Conservation (phyloP, 2,113 vertebrate genomes). For the Oxygymnocypris stewartii region DNA sequence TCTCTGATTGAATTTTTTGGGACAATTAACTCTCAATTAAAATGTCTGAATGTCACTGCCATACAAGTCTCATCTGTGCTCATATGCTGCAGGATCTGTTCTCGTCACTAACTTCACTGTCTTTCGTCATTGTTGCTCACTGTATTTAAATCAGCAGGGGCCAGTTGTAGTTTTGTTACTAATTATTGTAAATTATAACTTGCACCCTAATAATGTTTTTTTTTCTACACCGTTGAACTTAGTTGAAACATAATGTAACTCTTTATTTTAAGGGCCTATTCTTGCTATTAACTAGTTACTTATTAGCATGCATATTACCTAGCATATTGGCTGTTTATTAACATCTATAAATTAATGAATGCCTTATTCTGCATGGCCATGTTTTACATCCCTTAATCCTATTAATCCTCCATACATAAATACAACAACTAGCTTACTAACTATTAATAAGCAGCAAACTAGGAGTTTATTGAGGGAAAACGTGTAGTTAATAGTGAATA, state of each 20-base stretch:
- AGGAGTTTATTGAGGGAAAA: too few relatives aligned
- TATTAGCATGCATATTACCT: too few relatives aligned
- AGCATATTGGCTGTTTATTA: background rate
- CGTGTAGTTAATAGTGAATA: too few relatives aligned
- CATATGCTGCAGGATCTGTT: constrained; percentile 2
- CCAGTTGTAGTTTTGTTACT: too few relatives aligned
- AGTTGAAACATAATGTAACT: background rate
- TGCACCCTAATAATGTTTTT: background rate
- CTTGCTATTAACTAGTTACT: too few relatives aligned
- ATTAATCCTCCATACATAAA: too few relatives aligned
- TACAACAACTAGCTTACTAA: background rate
- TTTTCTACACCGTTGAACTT: background rate
- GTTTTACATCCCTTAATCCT: background rate
- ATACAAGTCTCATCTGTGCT: background rate
- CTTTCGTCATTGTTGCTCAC: background rate
- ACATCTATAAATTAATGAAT: too few relatives aligned
- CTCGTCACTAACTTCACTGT: background rate
- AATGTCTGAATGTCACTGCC: background rate
- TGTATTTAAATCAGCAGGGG: background rate
- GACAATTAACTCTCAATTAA: constrained; percentile 15
- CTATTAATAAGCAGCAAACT: too few relatives aligned
- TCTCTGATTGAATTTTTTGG: background rate
- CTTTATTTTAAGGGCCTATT: too few relatives aligned
- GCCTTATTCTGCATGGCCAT: background rate
- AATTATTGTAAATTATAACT: background rate